Conservation (phyloP, 2,888 invertebrate species). For the Platypus cylindrus region DNA sequence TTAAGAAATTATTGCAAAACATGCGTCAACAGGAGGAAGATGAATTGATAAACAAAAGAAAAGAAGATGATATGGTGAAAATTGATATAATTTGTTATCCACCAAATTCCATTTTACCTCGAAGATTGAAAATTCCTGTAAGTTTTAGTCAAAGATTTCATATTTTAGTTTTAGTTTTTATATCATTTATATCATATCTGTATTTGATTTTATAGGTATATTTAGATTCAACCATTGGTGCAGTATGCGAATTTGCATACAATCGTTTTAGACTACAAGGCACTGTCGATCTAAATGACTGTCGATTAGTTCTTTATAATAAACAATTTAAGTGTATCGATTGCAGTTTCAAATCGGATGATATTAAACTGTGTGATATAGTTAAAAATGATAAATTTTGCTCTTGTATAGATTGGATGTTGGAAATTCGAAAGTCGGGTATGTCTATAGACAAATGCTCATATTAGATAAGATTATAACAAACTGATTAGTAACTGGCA, state of each 20-base stretch:
- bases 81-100: conserved; percentile 52
- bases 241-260: conserved; percentile 48
- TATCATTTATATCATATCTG: conserved; percentile 5
- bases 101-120: conserved; percentile 41
- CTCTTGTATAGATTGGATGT: conserved; percentile 46
- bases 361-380: conserved; percentile 35
- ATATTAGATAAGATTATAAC: no score
- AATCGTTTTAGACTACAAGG: conserved; percentile 46
- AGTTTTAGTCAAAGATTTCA: conserved; percentile 1
- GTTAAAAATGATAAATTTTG: no score
- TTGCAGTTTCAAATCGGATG: conserved; percentile 51
- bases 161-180: background rate
- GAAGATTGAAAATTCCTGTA: conserved; percentile 44
- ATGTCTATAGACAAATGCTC: conserved; percentile 4
- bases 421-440: conserved; percentile 52
- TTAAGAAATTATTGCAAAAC: conserved; percentile 48
- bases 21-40: conserved; percentile 55
- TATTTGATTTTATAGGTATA: conserved; percentile 9
- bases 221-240: conserved; percentile 42
- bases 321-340: conserved; percentile 49
- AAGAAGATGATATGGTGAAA: conserved; percentile 48
- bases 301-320: conserved; percentile 60
- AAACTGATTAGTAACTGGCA: no score
- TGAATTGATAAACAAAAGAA: conserved; percentile 44
- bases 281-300: conserved; percentile 48